Evolutionary conservation across 2,888 invertebrate genomes (phyloP).

Genomic region (Limulus polyphemus): DNA sequence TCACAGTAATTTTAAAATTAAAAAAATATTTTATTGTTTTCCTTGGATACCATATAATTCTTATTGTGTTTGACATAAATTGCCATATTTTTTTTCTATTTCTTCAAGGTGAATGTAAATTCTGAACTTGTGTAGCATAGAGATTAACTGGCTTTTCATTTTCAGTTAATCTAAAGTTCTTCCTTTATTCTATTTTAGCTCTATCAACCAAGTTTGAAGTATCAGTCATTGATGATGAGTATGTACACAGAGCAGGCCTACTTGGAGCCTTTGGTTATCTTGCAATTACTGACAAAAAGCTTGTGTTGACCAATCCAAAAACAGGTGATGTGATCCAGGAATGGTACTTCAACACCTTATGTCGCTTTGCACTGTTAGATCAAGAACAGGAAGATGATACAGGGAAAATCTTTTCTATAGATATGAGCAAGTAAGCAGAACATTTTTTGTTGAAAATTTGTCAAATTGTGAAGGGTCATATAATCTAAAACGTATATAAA

Average conservation of each 20-base stretch:
- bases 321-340: constrained; percentile 26
- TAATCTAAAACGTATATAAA: too few relatives aligned
- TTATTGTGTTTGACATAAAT: too few relatives aligned
- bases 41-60: too few relatives aligned
- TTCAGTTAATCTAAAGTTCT: too few relatives aligned
- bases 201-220: constrained; percentile 15
- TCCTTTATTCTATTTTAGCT: too few relatives aligned
- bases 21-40: too few relatives aligned
- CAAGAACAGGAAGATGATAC: constrained; percentile 15
- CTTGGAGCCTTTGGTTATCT: constrained; percentile 25
- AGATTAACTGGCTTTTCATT: too few relatives aligned
- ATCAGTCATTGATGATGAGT: constrained; percentile 25
- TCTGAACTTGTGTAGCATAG: too few relatives aligned
- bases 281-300: constrained; percentile 17
- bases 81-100: too few relatives aligned
- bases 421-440: constrained; percentile 17
- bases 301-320: constrained; percentile 21
- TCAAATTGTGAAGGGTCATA: not conserved
- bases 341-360: constrained; percentile 24
- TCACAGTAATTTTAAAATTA: too few relatives aligned
- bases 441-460: not conserved
- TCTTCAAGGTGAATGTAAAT: too few relatives aligned
- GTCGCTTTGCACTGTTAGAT: constrained; percentile 12
- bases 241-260: constrained; percentile 19
- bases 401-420: constrained; percentile 16